A percentile compares a stretch with the other conserved stretches of the same genome.
Conservation (phyloP, 92 coral and sea anemone species). For the Phenganax marumi region DNA sequence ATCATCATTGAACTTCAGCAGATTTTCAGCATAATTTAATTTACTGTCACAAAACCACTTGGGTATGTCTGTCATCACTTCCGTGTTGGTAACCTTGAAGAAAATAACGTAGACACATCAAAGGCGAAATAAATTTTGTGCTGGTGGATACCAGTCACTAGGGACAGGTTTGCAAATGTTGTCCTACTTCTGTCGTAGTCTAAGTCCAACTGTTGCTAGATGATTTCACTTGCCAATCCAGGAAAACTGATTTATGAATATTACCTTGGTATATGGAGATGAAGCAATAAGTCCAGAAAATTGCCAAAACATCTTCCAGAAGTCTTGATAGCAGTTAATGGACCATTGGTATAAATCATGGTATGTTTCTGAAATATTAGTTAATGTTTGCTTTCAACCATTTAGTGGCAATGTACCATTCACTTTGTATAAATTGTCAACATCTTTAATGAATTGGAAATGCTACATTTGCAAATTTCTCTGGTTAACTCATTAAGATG, state of each 20-base stretch:
- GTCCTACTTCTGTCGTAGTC: too few relatives aligned
- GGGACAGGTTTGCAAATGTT: too few relatives aligned
- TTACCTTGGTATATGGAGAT: constrained; percentile 77
- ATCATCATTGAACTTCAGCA: constrained; percentile 72
- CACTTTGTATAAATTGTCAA: background rate
- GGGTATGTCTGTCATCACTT: constrained; percentile 72
- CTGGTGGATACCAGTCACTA: too few relatives aligned
- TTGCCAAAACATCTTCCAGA: constrained; percentile 90
- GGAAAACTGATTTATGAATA: background rate
- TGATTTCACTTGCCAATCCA: too few relatives aligned
- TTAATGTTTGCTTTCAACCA: background rate
- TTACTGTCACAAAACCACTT: constrained; percentile 88
- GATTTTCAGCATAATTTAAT: constrained; percentile 92
- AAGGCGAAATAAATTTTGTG: too few relatives aligned
- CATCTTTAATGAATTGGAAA: too few relatives aligned
- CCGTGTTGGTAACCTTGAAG: constrained; percentile 72
- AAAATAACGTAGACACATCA: background rate
- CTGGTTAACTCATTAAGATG: too few relatives aligned
- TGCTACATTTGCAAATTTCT: too few relatives aligned
- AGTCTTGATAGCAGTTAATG: constrained; percentile 58
- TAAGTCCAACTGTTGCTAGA: too few relatives aligned
- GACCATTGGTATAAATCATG: constrained; percentile 88
- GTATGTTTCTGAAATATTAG: constrained; percentile 62
- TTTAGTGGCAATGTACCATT: background rate
- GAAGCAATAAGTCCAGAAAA: constrained; percentile 76